Evolutionary conservation across 2,797 vertebrate genomes (phyloP), one percentile per base, ranked within the genome.

Genomic region (Rhinella marina): DNA sequence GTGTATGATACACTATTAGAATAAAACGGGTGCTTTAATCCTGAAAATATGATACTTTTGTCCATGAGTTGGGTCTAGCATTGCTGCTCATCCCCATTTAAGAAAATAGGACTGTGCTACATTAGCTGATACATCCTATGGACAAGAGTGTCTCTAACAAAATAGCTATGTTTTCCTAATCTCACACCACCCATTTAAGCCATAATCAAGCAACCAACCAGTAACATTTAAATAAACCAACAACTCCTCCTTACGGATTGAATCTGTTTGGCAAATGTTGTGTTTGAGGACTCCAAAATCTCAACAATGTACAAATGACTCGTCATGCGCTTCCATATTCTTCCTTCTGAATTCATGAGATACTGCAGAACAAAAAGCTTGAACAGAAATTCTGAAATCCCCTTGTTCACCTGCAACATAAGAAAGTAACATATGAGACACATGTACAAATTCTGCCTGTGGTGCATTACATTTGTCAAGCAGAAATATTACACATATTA

Each of bases 331-430:
- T 95, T 96, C 98, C 98, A 99, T 94, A 98, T 95, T 25, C 95
- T 96, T 90, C 98, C 98, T 54, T 95, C 94, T 1, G 91, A 90
- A 82, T 97, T 96, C 95, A 95, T 94, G 77, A 99, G 93, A 90
- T 97, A 97, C 72, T 94, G 96, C 66, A 99, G 92, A 88, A 99
- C 91, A 89, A 99, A 86, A 80, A 99, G 93, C 89, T 97, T 99
- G 93, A 99, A 99, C 1, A 99, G 96, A 90, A 99, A 98, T 90
- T 96, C 96, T 59, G 96, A 90, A 86, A 98, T 93, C 83, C 98
- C 98, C 90, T 91, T 96, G 91, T 93, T 95, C 8, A 99, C 98
- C 98, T 99, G 3, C 3, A 76, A 61, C 57, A 81, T 54, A 72
- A 73, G 48, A 82, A 72, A 54, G 57, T 27, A 27, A 14, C 1